Conservation (phyloP, 2,888 invertebrate genomes). For the Caenorhabditis sulstoni region DNA sequence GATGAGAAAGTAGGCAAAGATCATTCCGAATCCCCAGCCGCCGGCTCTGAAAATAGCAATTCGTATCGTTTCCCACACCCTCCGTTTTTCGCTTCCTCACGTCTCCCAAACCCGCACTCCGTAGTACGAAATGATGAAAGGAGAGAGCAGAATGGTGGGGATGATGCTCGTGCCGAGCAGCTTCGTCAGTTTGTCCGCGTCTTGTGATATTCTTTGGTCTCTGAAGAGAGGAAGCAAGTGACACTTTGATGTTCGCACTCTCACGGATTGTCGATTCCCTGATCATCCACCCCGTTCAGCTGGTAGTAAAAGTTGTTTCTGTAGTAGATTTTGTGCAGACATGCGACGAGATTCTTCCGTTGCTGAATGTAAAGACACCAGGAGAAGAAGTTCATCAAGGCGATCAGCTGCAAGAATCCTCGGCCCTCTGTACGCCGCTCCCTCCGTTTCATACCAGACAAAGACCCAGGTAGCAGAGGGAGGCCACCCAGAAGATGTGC, state of each 20-base stretch:
- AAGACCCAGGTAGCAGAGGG: conserved; percentile 78
- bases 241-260: conserved; percentile 66
- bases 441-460: conserved; percentile 58
- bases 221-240: conserved; percentile 73
- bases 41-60: conserved; percentile 82
- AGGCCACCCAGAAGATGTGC: conserved; percentile 79
- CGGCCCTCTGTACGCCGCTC: background rate
- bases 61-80: background rate
- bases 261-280: conserved; percentile 83
- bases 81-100: conserved; percentile 77
- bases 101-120: conserved; percentile 82
- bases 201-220: conserved; percentile 84
- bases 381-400: conserved; percentile 81
- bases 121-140: conserved; percentile 83
- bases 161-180: conserved; percentile 80
- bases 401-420: conserved; percentile 81
- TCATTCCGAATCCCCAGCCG: conserved; percentile 83
- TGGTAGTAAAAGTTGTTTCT: conserved; percentile 82
- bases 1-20: conserved; percentile 83
- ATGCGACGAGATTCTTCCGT: conserved; percentile 81
- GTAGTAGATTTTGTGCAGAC: conserved; percentile 83
- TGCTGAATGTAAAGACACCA: conserved; percentile 83
- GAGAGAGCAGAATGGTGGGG: conserved; percentile 80
- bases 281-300: conserved; percentile 82
- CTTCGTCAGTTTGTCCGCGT: conserved; percentile 82